Base-by-base conservation (phyloP, 1,140 invertebrate species). In the Megalopta genalis region DNA sequence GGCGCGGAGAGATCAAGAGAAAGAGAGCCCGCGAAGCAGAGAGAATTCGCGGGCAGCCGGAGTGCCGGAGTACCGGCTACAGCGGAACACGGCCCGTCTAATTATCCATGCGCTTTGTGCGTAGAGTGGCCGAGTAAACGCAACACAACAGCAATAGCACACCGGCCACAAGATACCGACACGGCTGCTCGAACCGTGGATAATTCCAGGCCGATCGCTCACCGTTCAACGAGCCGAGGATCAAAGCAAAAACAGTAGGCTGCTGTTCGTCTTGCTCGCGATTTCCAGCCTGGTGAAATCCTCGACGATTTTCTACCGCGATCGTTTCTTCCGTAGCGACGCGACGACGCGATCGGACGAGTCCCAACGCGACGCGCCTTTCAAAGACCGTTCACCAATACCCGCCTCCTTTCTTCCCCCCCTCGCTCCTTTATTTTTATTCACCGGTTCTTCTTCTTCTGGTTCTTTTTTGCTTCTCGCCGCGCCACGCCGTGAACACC, bases 71-170 rank as follows among this genome's bases (percentile, higher is more conserved):
- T 5, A 10, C 39, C 39, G 14, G 16, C 42, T 32, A 70, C 21
- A 46, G 21, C 63, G 16, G 8, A 72, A 32, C 32, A 62, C 62
- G 62, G 25, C 68, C 59, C 46, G 71, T 71, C 72, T 83, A 85
- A 85, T 86, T 86, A 86, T 86, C 80, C 83, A 85, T 86, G 80
- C 82, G 80, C 77, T 86, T 82, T 86, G 76, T 82, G 79, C 79
- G 80, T 71, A 59, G 37, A 76, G 63, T 14, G 49, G 42, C 25
- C 65, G 69, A 67, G 77, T 42, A 76, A 76, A 63, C 77, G 83
- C 79, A 73, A 84, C 32, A 84, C 71, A 64, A 63, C 72, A 25
- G 74, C 77, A 64, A 74, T 70, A 63, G 65, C 76, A 71, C 66
- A 60, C 59, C 63, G 75, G 68, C 25, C 60, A 57, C 64, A 70